These are phyloP conservation scores for Andricus curvator DNA, from an alignment of 2,888 invertebrate species.

Conservation along the genomic window DNA sequence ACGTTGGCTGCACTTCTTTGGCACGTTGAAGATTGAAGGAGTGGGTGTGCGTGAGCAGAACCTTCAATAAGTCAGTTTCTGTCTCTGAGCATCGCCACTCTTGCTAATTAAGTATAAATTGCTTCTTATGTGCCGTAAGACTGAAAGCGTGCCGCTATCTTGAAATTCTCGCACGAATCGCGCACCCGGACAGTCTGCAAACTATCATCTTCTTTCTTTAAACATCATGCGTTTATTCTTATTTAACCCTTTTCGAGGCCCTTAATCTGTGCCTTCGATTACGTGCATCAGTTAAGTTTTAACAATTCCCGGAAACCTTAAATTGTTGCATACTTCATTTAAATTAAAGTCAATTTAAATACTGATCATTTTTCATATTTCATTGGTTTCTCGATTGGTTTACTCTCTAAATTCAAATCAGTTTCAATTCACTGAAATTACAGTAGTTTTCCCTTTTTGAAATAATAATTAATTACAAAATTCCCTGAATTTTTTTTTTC, in stretches of 20 bases:
- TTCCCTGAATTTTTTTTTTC: no score
- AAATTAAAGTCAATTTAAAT: background rate
- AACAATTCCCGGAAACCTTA: background rate
- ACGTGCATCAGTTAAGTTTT: background rate
- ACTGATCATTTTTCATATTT: background rate
- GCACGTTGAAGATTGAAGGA: background rate
- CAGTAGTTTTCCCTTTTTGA: no score
- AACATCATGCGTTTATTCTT: background rate
- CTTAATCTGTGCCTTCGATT: slow-evolving; percentile 1
- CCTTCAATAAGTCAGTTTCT: slow-evolving; percentile 37
- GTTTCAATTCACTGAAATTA: no score
- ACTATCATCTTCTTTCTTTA: background rate
- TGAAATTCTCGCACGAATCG: slow-evolving; percentile 24
- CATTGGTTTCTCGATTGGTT: background rate
- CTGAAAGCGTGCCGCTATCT: slow-evolving; percentile 34
- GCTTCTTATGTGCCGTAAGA: slow-evolving; percentile 32
- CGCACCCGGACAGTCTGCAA: slow-evolving; percentile 4
- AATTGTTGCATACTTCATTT: background rate
- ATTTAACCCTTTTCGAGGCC: background rate
- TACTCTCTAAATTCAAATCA: background rate
- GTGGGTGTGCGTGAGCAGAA: slow-evolving; percentile 14
- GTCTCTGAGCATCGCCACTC: slow-evolving; percentile 31
- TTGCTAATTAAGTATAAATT: slow-evolving; percentile 37
- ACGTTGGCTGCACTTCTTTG: slow-evolving; percentile 15
- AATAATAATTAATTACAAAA: no score